Evolutionary conservation across 1,140 invertebrate species (phyloP).

Genomic region (Plectus sambesii): DNA sequence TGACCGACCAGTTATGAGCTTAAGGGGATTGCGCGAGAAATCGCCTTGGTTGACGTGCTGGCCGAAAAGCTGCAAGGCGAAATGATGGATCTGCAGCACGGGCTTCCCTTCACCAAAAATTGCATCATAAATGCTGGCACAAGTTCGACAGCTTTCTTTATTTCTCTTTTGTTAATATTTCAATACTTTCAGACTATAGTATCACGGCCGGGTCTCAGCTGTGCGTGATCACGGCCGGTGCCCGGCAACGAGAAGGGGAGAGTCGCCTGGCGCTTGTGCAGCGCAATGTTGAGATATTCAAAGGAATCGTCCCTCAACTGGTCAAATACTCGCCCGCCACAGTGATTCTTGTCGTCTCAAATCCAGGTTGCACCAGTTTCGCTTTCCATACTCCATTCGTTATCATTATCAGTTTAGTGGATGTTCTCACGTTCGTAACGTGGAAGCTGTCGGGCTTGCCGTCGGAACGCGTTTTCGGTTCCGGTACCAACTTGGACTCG

Average conservation of each 20-base stretch:
- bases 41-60: conserved; percentile 63
- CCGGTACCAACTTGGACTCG: conserved; percentile 74
- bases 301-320: conserved; percentile 64
- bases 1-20: conserved; percentile 5
- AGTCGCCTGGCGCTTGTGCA: conserved; percentile 65
- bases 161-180: conserved; percentile 10
- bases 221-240: conserved; percentile 71
- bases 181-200: conserved; percentile 55
- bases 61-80: conserved; percentile 68
- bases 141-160: conserved; percentile 37
- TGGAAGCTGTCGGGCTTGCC: conserved; percentile 75
- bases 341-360: conserved; percentile 68
- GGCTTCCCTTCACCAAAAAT: conserved; percentile 65
- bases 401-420: conserved; percentile 50
- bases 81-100: conserved; percentile 75
- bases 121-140: conserved; percentile 62
- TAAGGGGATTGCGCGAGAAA: conserved; percentile 62
- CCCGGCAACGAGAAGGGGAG: conserved; percentile 68
- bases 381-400: background rate
- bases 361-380: conserved; percentile 54
- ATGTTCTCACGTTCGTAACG: conserved; percentile 71
- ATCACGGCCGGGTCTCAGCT: conserved; percentile 63
- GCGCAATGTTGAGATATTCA: conserved; percentile 71
- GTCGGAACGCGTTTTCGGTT: conserved; percentile 67
- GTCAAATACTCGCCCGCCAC: conserved; percentile 70